A percentile compares a stretch with the other conserved stretches of the same genome.
Conservation (phyloP, 2,888 invertebrate species). For the Orchesella flavescens region DNA sequence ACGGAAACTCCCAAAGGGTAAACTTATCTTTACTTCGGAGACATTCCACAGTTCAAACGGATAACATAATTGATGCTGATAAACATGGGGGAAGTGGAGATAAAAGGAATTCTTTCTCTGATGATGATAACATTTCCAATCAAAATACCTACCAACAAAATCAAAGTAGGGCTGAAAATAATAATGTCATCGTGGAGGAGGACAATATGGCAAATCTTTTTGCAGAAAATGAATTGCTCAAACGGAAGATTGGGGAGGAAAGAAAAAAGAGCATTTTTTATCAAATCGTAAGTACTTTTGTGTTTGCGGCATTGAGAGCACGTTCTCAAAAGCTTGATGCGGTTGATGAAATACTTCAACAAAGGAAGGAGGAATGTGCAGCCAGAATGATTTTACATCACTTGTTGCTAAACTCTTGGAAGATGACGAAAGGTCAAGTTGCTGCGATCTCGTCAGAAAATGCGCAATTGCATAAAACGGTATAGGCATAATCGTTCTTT, state of each 20-base stretch:
- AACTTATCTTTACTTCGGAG: background rate
- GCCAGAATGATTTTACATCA: slow-evolving; percentile 59
- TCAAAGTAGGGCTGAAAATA: background rate
- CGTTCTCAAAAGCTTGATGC: slow-evolving; percentile 4
- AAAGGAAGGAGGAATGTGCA: slow-evolving; percentile 48
- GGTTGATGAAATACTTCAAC: slow-evolving; percentile 18
- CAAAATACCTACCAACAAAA: background rate
- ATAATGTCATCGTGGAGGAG: background rate
- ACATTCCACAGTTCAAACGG: slow-evolving; percentile 3
- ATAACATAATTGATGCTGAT: background rate
- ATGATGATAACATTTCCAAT: background rate
- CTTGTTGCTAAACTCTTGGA: slow-evolving; percentile 56
- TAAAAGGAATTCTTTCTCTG: background rate
- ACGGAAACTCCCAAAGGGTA: background rate
- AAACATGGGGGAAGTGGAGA: background rate
- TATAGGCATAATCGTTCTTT: background rate
- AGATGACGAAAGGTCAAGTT: slow-evolving; percentile 43
- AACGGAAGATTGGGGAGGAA: slow-evolving; percentile 22
- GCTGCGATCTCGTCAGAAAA: slow-evolving; percentile 37
- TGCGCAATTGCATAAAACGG: slow-evolving; percentile 54
- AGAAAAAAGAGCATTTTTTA: slow-evolving; percentile 19
- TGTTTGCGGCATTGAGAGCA: slow-evolving; percentile 30
- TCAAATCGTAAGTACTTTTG: slow-evolving; percentile 28
- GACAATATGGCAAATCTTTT: slow-evolving; percentile 2
- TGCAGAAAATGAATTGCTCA: slow-evolving; percentile 26